phyloP scores from a whole-genome alignment of 2,888 invertebrate genomes.

The Lasius fuliginosus region DNA sequence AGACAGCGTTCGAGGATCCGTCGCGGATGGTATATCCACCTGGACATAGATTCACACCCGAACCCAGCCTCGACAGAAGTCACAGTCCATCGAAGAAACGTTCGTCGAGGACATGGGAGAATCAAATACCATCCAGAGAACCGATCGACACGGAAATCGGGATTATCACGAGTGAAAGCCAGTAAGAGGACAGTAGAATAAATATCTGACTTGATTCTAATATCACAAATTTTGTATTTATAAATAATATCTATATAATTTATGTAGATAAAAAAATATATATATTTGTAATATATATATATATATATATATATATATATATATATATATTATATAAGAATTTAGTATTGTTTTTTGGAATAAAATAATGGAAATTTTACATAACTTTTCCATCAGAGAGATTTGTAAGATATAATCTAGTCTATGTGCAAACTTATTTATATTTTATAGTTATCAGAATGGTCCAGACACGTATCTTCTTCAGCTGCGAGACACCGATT shows the following conservation, averaged over 20 bases:
- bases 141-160: constrained; percentile 95
- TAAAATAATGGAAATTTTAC: background rate
- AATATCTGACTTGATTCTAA: constrained; percentile 9
- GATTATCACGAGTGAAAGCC: constrained; percentile 93
- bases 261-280: background rate
- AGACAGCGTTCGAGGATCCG: constrained; percentile 96
- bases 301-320: background rate
- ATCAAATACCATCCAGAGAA: constrained; percentile 91
- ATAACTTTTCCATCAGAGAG: constrained; percentile 1
- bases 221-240: background rate
- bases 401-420: background rate
- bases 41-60: constrained; percentile 93
- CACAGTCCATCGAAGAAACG: constrained; percentile 80
- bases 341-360: background rate
- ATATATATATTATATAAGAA: background rate
- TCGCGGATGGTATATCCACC: constrained; percentile 98
- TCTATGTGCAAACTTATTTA: background rate
- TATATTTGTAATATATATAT: background rate
- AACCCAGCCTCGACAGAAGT: constrained; percentile 90
- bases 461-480: constrained; percentile 98
- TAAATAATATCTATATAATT: background rate
- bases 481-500: constrained; percentile 96
- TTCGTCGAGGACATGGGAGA: constrained; percentile 89
- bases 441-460: constrained; percentile 93
- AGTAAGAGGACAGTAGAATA: constrained; percentile 88